Conservation (phyloP, 2,888 invertebrate genomes). For the Neocrepidodera transversa region DNA sequence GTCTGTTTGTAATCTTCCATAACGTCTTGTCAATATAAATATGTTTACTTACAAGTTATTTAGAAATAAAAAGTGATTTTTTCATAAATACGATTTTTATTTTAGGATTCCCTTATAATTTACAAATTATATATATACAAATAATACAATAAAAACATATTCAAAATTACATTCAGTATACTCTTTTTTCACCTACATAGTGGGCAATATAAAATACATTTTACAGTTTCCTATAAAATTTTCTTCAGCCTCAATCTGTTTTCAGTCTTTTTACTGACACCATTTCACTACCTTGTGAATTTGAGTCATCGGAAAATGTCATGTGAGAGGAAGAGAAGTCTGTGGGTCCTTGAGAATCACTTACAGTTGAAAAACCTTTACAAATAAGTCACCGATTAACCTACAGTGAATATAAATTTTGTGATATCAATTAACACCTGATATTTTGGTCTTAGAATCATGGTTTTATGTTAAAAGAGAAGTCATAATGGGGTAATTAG, state of each 20-base stretch:
- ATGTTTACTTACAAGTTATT: constrained; percentile 30
- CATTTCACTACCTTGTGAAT: constrained; percentile 86
- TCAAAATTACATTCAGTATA: not conserved
- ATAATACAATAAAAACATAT: constrained; percentile 6
- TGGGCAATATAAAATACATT: constrained; percentile 10
- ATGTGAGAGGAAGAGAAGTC: constrained; percentile 81
- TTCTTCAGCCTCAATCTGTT: constrained; percentile 67
- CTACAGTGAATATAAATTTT: no score
- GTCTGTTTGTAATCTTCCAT: constrained; percentile 57
- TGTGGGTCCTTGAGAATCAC: constrained; percentile 88
- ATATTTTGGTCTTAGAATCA: no score
- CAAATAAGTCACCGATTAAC: not conserved
- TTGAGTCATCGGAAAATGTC: constrained; percentile 90
- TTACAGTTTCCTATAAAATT: not conserved
- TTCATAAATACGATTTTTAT: constrained; percentile 9
- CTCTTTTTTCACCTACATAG: constrained; percentile 25
- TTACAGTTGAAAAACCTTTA: constrained; percentile 87
- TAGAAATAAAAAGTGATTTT: constrained; percentile 25
- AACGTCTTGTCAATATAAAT: constrained; percentile 56
- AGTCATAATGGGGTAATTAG: no score
- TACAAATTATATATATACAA: constrained; percentile 13
- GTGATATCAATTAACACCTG: no score
- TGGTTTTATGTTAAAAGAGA: no score
- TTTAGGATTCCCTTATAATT: not conserved
- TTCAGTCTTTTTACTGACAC: constrained; percentile 77